Conservation (phyloP, 2,113 vertebrate species). For the Acinonyx jubatus region DNA sequence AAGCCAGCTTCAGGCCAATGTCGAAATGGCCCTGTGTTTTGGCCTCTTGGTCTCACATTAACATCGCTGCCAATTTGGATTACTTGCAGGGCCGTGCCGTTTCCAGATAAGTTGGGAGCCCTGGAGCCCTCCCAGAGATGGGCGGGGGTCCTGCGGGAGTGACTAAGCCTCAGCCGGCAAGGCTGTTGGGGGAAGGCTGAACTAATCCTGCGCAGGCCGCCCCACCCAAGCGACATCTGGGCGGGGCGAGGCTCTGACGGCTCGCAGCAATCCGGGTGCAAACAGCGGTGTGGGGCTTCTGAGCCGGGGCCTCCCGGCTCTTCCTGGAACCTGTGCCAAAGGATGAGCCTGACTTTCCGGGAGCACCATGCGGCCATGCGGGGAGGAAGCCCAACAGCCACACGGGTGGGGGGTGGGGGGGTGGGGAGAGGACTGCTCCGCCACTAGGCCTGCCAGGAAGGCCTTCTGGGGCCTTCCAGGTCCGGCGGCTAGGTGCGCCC, state of each 20-base stretch:
- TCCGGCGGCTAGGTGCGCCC: neutral
- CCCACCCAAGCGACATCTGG: neutral
- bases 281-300: neutral
- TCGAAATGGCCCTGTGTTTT: neutral
- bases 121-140: neutral
- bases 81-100: neutral
- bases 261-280: neutral
- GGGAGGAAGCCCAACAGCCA: neutral
- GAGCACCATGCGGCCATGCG: no score
- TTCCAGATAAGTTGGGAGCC: no score
- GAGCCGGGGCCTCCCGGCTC: neutral
- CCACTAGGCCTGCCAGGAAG: neutral
- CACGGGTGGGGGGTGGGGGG: no score
- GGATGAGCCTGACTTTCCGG: neutral
- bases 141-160: neutral
- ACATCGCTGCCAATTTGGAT: neutral
- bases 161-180: rapidly evolving
- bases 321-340: neutral
- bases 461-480: neutral
- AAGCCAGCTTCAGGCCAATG: neutral
- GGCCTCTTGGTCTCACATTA: neutral
- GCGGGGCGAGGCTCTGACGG: no score
- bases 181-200: neutral
- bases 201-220: neutral
- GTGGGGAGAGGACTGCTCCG: neutral